Evolutionary conservation across 2,797 vertebrate species (phyloP).

Genomic region (Gymnoscopelus microlampas): DNA sequence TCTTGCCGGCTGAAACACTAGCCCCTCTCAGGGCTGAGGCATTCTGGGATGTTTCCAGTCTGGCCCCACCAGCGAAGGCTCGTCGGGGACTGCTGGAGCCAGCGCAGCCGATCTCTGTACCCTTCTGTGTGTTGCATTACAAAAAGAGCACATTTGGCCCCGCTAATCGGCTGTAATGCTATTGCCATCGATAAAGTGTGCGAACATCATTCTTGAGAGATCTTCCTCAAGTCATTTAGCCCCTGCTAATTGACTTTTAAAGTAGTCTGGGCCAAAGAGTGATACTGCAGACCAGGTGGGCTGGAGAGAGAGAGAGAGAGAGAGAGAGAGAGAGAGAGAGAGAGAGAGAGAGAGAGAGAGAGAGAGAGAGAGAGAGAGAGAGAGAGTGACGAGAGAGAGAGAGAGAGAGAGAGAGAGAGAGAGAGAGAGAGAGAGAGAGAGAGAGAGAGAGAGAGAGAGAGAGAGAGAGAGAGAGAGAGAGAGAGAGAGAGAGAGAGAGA

Average conservation of each 20-base stretch:
- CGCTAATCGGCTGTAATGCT: slow-evolving; percentile 84
- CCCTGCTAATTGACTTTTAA: slow-evolving; percentile 82
- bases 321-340: slow-evolving; percentile 2
- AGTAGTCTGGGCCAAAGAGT: slow-evolving; percentile 78
- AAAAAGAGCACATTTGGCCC: slow-evolving; percentile 86
- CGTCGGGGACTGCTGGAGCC: slow-evolving; percentile 77
- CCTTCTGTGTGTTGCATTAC: slow-evolving; percentile 84
- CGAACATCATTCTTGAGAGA: slow-evolving; percentile 83
- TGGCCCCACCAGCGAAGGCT: slow-evolving; percentile 73
- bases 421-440: slow-evolving; percentile 17
- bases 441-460: slow-evolving; percentile 7
- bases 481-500: slow-evolving; percentile 13
- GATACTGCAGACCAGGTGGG: slow-evolving; percentile 82
- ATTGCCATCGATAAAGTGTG: slow-evolving; percentile 84
- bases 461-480: slow-evolving; percentile 49
- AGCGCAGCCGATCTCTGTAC: slow-evolving; percentile 82
- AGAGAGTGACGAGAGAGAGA: slow-evolving; percentile 5
- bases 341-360: slow-evolving; percentile 46
- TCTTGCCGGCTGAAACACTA: slow-evolving; percentile 82
- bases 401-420: slow-evolving; percentile 48
- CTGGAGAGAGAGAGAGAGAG: slow-evolving; percentile 47
- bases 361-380: slow-evolving; percentile 26
- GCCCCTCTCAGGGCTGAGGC: slow-evolving; percentile 76
- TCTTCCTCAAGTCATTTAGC: slow-evolving; percentile 80
- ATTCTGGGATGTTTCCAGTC: slow-evolving; percentile 84